These are phyloP conservation scores for Poeciliopsis turneri DNA, from an alignment of 2,797 vertebrate genomes.

Conservation along the genomic window DNA sequence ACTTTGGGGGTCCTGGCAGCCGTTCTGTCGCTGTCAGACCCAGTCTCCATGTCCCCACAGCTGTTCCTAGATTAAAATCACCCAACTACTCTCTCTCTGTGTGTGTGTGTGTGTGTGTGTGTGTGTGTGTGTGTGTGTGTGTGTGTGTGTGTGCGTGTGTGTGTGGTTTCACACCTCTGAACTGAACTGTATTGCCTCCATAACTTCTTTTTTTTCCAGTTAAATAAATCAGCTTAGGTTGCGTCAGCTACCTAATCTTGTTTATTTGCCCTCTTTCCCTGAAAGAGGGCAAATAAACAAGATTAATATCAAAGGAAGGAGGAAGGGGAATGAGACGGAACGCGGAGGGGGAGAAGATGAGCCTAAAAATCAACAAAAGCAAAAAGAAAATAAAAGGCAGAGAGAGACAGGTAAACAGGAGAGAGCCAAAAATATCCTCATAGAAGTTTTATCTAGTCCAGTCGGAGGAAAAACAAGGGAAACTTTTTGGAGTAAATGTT, in stretches of 20 bases:
- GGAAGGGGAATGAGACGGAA: constrained; percentile 21
- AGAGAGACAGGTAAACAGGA: constrained; percentile 8
- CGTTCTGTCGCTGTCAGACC: background rate
- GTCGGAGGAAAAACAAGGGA: constrained; percentile 19
- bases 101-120: background rate
- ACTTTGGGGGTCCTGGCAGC: background rate
- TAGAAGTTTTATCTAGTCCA: constrained; percentile 44
- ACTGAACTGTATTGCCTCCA: background rate
- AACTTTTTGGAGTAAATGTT: constrained; percentile 35
- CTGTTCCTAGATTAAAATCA: background rate
- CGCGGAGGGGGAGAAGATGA: background rate
- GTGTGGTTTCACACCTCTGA: constrained; percentile 9
- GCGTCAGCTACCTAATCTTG: too few species aligned
- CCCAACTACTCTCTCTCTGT: background rate
- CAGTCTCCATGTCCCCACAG: background rate
- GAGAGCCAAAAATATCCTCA: constrained; percentile 21
- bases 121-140: background rate
- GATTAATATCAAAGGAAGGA: constrained; percentile 48
- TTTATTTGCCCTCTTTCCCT: too few species aligned
- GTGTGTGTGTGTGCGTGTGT: background rate
- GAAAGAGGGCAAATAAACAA: constrained; percentile 9
- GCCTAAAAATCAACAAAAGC: background rate
- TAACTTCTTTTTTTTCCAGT: background rate
- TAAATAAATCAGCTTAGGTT: constrained; percentile 34
- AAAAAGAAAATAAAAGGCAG: constrained; percentile 22